Evolutionary conservation across 2,888 invertebrate genomes (phyloP).

Genomic region (Apantesis nais): DNA sequence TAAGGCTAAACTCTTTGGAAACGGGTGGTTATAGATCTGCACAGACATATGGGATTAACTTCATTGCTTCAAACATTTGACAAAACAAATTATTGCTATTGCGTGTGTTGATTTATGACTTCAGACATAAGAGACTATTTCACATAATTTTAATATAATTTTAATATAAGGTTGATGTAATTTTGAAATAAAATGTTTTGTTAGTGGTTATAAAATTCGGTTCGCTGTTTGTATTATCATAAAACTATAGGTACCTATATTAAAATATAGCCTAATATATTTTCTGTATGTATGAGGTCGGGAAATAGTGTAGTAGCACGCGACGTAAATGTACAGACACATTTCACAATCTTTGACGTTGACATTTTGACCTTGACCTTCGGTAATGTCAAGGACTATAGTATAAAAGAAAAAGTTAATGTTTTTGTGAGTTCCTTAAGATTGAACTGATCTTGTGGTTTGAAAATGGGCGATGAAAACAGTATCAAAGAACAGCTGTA

Average conservation of each 20-base stretch:
- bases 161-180: too few relatives aligned
- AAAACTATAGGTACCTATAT: slow-evolving; percentile 37
- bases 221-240: background rate
- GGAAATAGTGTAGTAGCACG: slow-evolving; percentile 54
- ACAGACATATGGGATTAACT: too few relatives aligned
- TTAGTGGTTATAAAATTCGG: background rate
- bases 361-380: slow-evolving; percentile 31
- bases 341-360: slow-evolving; percentile 40
- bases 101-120: too few relatives aligned
- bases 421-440: background rate
- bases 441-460: background rate
- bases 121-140: too few relatives aligned
- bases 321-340: slow-evolving; percentile 42
- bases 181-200: background rate
- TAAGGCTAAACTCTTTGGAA: too few relatives aligned
- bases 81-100: too few relatives aligned
- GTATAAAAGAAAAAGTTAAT: slow-evolving; percentile 4
- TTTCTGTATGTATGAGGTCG: slow-evolving; percentile 37
- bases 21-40: too few relatives aligned
- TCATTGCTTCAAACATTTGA: background rate
- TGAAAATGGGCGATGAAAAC: background rate
- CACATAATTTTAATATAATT: too few relatives aligned
- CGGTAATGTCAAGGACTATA: slow-evolving; percentile 19
- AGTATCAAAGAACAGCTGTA: too few relatives aligned
- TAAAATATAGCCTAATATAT: slow-evolving; percentile 44